Percentiles rank a stretch among this genome's conserved stretches.
phyloP scores from a whole-genome alignment of 2,113 vertebrate species.

The Damaliscus lunatus region DNA sequence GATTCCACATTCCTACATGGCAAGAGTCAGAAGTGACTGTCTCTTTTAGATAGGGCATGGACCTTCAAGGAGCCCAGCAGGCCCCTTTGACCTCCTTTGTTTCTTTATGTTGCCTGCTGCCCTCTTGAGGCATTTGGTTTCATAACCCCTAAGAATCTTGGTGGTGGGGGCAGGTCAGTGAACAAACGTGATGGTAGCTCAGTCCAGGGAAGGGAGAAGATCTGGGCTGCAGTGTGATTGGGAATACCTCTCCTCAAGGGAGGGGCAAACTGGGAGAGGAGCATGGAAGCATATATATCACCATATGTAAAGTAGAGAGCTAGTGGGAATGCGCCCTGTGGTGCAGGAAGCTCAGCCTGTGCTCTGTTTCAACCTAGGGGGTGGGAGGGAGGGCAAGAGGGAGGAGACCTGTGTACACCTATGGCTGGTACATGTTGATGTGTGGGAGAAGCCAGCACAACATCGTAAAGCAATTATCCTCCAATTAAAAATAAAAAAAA shows the following conservation, averaged over 20 bases:
- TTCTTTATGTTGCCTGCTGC: not conserved
- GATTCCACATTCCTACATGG: not conserved
- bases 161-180: not conserved
- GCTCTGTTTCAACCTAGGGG: not conserved
- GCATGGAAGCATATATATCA: not conserved
- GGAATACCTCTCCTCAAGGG: not conserved
- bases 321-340: not conserved
- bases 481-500: not conserved
- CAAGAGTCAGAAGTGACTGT: not conserved
- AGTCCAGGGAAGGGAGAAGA: not conserved
- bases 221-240: no score
- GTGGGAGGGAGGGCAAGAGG: not conserved
- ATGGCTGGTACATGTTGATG: not conserved
- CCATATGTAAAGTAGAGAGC: not conserved
- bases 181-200: not conserved
- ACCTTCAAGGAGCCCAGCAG: not conserved
- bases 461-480: not conserved
- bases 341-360: not conserved
- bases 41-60: not conserved
- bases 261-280: not conserved
- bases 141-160: not conserved
- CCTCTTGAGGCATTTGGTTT: not conserved
- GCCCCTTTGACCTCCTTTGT: not conserved
- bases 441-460: not conserved
- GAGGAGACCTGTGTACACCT: not conserved